Percentiles rank a stretch among this genome's conserved stretches.
phyloP scores from a whole-genome alignment of 2,113 vertebrate species.

The Donacobius atricapilla region DNA sequence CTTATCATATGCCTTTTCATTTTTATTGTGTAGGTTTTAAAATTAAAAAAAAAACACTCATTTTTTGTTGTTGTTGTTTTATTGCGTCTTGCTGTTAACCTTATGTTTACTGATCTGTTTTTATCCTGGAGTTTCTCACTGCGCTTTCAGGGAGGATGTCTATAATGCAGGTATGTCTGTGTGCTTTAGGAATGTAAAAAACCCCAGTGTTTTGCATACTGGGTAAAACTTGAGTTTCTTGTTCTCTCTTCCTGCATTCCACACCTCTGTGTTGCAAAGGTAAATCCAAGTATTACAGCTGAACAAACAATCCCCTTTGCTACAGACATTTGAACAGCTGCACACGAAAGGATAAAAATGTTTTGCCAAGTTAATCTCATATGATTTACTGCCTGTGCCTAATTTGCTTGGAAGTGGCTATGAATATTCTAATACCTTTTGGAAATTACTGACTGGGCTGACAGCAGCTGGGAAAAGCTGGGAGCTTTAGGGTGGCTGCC shows the following conservation, averaged over 20 bases:
- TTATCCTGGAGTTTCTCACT: not conserved
- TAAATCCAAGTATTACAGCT: not conserved
- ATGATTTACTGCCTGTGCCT: conserved; percentile 43
- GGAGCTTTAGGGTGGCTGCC: not conserved
- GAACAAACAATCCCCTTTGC: not conserved
- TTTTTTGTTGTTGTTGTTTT: not conserved
- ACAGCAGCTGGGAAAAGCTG: not conserved
- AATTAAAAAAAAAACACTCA: accelerated
- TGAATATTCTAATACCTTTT: conserved; percentile 50
- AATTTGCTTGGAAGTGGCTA: conserved; percentile 38
- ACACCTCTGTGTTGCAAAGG: not conserved
- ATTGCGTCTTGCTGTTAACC: not conserved
- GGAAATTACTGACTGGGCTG: conserved; percentile 3
- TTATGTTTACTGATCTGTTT: not conserved
- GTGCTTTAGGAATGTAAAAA: not conserved
- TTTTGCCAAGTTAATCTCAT: conserved; percentile 54
- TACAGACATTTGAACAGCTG: conserved; percentile 40
- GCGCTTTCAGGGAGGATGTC: not conserved
- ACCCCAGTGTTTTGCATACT: not conserved
- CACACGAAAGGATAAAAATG: conserved; percentile 18
- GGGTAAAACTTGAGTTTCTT: not conserved
- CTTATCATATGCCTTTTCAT: not conserved
- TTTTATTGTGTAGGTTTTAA: not conserved
- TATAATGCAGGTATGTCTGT: not conserved
- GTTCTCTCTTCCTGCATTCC: not conserved